Conservation (phyloP, 2,797 vertebrate genomes). For the Thunnus albacares region DNA sequence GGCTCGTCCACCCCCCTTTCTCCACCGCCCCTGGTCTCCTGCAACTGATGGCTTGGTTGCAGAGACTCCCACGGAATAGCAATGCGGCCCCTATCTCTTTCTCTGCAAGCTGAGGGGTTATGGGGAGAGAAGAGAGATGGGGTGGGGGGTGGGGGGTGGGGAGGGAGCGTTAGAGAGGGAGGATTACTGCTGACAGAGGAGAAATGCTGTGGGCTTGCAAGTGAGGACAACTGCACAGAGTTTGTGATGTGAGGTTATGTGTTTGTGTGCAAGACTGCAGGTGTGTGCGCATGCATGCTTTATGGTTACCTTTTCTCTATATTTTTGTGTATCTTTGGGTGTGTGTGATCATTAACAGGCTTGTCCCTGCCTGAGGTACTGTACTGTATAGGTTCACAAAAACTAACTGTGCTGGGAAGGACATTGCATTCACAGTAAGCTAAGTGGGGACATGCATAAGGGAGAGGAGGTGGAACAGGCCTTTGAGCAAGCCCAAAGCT, state of each 20-base stretch:
- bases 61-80: conserved; percentile 82
- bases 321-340: conserved; percentile 39
- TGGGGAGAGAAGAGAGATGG: conserved; percentile 18
- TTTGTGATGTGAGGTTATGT: conserved; percentile 59
- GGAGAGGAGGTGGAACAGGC: conserved; percentile 39
- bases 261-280: conserved; percentile 58
- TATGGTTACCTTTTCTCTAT: conserved; percentile 35
- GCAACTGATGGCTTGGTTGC: conserved; percentile 80
- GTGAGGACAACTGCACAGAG: conserved; percentile 63
- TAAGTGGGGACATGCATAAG: conserved; percentile 40
- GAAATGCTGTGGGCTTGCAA: conserved; percentile 72
- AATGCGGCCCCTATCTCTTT: conserved; percentile 78
- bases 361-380: conserved; percentile 63
- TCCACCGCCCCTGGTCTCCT: conserved; percentile 69
- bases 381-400: conserved; percentile 53
- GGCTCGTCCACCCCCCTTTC: conserved; percentile 53
- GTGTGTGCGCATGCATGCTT: conserved; percentile 59
- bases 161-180: conserved; percentile 60
- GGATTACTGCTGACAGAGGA: conserved; percentile 82
- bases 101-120: conserved; percentile 71
- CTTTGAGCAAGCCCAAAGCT: conserved; percentile 50
- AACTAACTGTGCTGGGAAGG: conserved; percentile 52
- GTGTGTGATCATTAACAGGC: conserved; percentile 33
- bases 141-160: conserved; percentile 54
- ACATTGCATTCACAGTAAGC: conserved; percentile 49